These are phyloP conservation scores for Sipha maydis DNA, from an alignment of 2,888 invertebrate genomes.

Conservation along the genomic window DNA sequence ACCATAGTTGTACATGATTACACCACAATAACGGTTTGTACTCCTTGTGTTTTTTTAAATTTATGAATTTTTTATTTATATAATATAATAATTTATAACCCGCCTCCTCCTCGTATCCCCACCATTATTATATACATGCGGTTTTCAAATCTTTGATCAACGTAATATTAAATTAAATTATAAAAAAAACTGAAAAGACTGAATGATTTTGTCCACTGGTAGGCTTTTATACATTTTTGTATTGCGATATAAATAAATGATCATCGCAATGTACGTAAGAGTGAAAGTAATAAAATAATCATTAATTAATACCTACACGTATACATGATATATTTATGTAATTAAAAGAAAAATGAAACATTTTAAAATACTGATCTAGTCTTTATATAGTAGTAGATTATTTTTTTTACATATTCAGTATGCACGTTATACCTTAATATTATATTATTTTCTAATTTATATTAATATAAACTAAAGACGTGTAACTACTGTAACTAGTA, in stretches of 20 bases:
- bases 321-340: slow-evolving; percentile 19
- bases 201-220: slow-evolving; percentile 57
- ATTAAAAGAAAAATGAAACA: slow-evolving; percentile 29
- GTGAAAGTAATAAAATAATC: slow-evolving; percentile 21
- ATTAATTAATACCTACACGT: background rate
- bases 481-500: slow-evolving; percentile 28
- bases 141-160: slow-evolving; percentile 51
- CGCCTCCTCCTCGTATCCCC: background rate
- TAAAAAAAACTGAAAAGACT: slow-evolving; percentile 51
- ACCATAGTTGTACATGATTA: background rate
- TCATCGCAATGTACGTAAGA: slow-evolving; percentile 14
- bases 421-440: slow-evolving; percentile 52
- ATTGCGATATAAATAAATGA: slow-evolving; percentile 15
- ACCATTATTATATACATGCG: slow-evolving; percentile 38
- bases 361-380: slow-evolving; percentile 57
- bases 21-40: background rate
- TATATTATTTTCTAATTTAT: slow-evolving; percentile 30
- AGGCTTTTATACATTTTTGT: slow-evolving; percentile 49
- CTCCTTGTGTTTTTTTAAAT: slow-evolving; percentile 9
- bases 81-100: background rate
- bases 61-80: slow-evolving; percentile 14
- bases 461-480: slow-evolving; percentile 19
- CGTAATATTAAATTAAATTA: slow-evolving; percentile 41
- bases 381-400: slow-evolving; percentile 54
- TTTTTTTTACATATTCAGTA: slow-evolving; percentile 31